Evolutionary conservation across 2,113 vertebrate genomes (phyloP).

Genomic region (Phycodurus eques): DNA sequence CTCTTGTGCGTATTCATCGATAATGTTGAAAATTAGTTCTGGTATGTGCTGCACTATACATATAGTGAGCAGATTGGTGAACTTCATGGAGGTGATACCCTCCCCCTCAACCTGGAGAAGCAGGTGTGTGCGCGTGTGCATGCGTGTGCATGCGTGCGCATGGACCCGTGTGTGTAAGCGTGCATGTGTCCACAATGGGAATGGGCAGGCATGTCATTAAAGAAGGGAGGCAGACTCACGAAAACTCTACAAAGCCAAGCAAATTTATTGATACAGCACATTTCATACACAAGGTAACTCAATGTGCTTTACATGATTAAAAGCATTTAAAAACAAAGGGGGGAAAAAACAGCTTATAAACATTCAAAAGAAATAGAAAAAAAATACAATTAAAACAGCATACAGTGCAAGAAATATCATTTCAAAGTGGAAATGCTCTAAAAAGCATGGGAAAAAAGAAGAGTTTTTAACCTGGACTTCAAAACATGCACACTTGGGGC

Average conservation of each 20-base stretch:
- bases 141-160: not conserved
- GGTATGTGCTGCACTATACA: slow-evolving; percentile 15
- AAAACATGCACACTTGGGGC: too few species aligned
- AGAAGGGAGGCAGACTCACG: slow-evolving; percentile 12
- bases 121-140: slow-evolving; percentile 22
- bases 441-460: too few species aligned
- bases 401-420: too few species aligned
- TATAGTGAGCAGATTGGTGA: slow-evolving; percentile 54
- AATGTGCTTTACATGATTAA: too few species aligned
- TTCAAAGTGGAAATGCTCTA: too few species aligned
- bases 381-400: too few species aligned
- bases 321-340: too few species aligned
- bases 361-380: too few species aligned
- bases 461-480: too few species aligned
- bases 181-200: slow-evolving; percentile 13
- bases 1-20: slow-evolving; percentile 17
- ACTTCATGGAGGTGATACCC: slow-evolving; percentile 40
- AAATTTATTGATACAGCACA: too few species aligned
- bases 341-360: too few species aligned
- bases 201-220: slow-evolving; percentile 31
- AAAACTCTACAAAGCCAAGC: not conserved
- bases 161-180: slow-evolving; percentile 14
- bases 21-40: slow-evolving; percentile 16
- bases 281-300: too few species aligned
- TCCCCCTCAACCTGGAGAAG: slow-evolving; percentile 13